phyloP scores from a whole-genome alignment of 1,140 invertebrate species.

The Heliothis subflexa region DNA sequence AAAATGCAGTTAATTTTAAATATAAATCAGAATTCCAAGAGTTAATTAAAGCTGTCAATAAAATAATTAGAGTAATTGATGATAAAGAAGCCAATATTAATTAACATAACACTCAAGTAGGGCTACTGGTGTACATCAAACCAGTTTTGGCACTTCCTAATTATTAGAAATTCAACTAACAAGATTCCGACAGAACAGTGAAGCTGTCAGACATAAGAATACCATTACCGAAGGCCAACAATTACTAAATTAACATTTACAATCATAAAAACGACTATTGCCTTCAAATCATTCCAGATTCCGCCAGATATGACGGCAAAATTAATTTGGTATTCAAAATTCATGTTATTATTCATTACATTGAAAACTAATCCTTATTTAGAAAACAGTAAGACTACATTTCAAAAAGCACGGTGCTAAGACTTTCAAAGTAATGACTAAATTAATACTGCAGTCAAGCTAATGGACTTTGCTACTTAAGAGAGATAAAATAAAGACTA shows the following conservation, averaged over 20 bases:
- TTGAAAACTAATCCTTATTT: neutral
- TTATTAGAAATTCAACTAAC: slow-evolving; percentile 27
- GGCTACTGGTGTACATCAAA: slow-evolving; percentile 1
- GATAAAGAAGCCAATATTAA: slow-evolving; percentile 9
- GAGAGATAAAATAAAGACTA: neutral
- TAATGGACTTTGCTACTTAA: slow-evolving; percentile 33
- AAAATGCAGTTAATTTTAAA: too few relatives aligned
- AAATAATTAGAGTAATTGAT: neutral
- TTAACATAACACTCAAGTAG: neutral
- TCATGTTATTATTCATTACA: neutral
- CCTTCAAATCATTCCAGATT: slow-evolving; percentile 28
- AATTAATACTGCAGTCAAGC: neutral
- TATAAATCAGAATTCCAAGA: too few relatives aligned
- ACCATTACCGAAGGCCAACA: slow-evolving; percentile 20
- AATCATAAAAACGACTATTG: neutral
- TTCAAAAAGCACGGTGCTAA: neutral
- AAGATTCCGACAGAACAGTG: slow-evolving; percentile 1
- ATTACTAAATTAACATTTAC: slow-evolving; percentile 7
- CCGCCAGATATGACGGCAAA: slow-evolving; percentile 17
- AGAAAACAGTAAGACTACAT: neutral
- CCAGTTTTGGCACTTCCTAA: slow-evolving; percentile 8
- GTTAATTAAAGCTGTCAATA: too few relatives aligned
- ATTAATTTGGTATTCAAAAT: slow-evolving; percentile 41
- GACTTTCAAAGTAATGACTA: slow-evolving; percentile 26
- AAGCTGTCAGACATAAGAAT: slow-evolving; percentile 27